Conservation (phyloP, 2,888 invertebrate genomes). For the Rotaria sp. region DNA sequence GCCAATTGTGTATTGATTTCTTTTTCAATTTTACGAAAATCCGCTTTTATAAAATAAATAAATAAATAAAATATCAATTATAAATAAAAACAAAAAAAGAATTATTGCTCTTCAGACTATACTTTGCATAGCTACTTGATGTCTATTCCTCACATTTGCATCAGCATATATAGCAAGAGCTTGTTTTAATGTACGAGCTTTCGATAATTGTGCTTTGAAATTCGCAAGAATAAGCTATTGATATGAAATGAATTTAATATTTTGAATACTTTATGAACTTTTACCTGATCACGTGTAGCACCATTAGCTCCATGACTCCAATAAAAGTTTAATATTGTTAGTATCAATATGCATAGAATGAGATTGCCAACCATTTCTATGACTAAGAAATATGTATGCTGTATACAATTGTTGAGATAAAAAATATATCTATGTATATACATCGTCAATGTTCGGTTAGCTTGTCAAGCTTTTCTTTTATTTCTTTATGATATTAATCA, state of each 20-base stretch:
- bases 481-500: background rate
- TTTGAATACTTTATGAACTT: background rate
- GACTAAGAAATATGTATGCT: background rate
- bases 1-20: background rate
- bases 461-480: background rate
- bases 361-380: background rate
- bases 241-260: too few relatives aligned
- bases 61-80: background rate
- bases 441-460: background rate
- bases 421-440: background rate
- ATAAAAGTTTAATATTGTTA: background rate
- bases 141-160: background rate
- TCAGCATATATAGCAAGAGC: slow-evolving; percentile 15
- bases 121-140: slow-evolving; percentile 29
- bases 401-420: background rate
- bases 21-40: slow-evolving; percentile 3
- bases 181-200: slow-evolving; percentile 23
- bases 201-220: slow-evolving; percentile 27
- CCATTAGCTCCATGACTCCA: background rate
- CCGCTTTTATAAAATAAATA: background rate
- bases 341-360: background rate
- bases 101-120: background rate
- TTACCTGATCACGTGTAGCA: slow-evolving; percentile 24
- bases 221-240: background rate
- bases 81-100: too few relatives aligned